phyloP scores from a whole-genome alignment of 2,113 vertebrate genomes.

The Tetrao urogallus region DNA sequence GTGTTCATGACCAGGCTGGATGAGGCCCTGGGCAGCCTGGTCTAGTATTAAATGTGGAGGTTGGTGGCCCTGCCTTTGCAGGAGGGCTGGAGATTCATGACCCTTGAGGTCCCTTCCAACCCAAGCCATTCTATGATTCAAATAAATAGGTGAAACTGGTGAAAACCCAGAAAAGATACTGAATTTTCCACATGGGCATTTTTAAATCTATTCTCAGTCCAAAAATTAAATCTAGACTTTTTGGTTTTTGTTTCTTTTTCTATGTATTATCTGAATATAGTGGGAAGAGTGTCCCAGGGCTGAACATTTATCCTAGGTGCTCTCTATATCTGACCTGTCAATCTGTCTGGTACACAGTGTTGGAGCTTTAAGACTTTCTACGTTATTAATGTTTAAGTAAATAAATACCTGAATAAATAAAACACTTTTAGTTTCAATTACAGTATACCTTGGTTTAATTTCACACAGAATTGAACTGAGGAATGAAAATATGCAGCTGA shows the following conservation, averaged over 20 bases:
- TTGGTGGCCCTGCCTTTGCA: too few relatives aligned
- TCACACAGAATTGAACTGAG: not conserved
- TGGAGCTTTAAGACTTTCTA: not conserved
- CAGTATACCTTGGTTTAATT: not conserved
- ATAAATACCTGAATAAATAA: not conserved
- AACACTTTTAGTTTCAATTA: not conserved
- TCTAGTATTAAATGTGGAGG: too few relatives aligned
- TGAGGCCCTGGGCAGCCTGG: too few relatives aligned
- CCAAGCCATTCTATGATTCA: too few relatives aligned
- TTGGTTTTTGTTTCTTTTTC: not conserved
- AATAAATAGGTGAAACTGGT: not conserved
- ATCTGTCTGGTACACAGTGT: not conserved
- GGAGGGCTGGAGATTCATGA: too few relatives aligned
- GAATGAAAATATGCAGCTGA: not conserved
- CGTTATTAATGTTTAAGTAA: not conserved
- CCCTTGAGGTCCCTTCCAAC: too few relatives aligned
- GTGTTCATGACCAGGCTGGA: too few relatives aligned
- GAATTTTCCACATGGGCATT: not conserved
- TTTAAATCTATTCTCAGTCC: not conserved
- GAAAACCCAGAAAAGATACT: not conserved
- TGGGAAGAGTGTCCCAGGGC: not conserved
- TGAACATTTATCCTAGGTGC: accelerated
- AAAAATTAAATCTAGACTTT: not conserved
- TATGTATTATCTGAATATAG: not conserved
- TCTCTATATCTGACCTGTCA: not conserved